phyloP scores from a whole-genome alignment of 2,888 invertebrate species.

The Epinotia ramella region DNA sequence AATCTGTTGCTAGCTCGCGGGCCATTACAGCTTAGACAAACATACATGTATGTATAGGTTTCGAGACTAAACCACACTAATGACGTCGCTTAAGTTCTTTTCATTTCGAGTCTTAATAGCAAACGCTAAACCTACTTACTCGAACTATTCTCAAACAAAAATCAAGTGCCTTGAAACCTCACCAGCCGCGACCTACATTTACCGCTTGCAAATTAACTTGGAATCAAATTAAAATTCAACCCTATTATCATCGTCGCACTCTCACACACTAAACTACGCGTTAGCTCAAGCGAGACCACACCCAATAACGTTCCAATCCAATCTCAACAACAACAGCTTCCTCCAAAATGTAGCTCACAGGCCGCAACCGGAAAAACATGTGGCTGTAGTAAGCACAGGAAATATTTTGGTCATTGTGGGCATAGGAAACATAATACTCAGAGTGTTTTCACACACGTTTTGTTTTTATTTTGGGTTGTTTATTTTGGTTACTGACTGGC shows the following conservation, averaged over 20 bases:
- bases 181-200: not conserved
- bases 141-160: not conserved
- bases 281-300: not conserved
- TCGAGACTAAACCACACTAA: too few species aligned
- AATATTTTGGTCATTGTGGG: constrained; percentile 28
- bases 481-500: not conserved
- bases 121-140: not conserved
- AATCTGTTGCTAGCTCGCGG: too few species aligned
- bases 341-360: not conserved
- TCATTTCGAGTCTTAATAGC: not conserved
- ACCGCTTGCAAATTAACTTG: not conserved
- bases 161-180: constrained; percentile 3
- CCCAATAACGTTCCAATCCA: not conserved
- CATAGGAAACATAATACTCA: constrained; percentile 6
- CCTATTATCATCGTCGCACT: not conserved
- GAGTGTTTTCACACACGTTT: constrained; percentile 2
- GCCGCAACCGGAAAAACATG: constrained; percentile 25
- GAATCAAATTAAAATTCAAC: not conserved
- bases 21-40: too few species aligned
- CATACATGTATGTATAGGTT: too few species aligned
- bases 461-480: constrained; percentile 1
- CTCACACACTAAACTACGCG: not conserved
- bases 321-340: not conserved
- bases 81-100: too few species aligned
- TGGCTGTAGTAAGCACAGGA: constrained; percentile 24